Conservation (phyloP, 1,140 invertebrate genomes). For the Trinorchestia longiramus region DNA sequence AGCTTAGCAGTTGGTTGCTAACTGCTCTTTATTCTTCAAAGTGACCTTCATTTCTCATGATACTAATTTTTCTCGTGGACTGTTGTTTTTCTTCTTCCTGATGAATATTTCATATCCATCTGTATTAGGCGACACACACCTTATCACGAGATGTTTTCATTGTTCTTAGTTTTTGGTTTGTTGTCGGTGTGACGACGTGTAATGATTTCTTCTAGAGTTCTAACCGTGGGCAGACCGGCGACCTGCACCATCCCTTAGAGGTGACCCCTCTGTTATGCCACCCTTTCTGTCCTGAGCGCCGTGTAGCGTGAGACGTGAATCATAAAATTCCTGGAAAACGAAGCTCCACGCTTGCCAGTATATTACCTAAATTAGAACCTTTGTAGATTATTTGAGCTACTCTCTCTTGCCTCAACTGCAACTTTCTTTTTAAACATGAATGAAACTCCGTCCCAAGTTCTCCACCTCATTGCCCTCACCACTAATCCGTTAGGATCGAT, state of each 20-base stretch:
- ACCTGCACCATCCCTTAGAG: constrained; percentile 2
- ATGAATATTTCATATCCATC: neutral
- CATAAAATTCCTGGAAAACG: constrained; percentile 38
- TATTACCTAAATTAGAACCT: neutral
- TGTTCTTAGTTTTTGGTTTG: neutral
- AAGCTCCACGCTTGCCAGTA: neutral
- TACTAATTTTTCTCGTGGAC: neutral
- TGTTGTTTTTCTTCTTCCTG: neutral
- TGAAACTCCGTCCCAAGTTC: neutral
- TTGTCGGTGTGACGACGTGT: neutral
- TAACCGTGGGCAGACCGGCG: neutral
- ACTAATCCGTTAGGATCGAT: neutral
- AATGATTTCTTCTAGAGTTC: neutral
- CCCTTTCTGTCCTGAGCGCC: constrained; percentile 8
- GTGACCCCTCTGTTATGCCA: constrained; percentile 24
- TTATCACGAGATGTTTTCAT: neutral
- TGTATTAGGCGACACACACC: neutral
- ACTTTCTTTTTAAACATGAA: neutral
- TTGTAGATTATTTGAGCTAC: neutral
- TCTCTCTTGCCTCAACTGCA: neutral
- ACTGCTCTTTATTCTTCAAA: neutral
- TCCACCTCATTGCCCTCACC: neutral
- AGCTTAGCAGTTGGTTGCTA: neutral
- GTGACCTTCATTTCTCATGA: neutral
- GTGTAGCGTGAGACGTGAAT: constrained; percentile 42